Evolutionary conservation across 2,113 vertebrate genomes (phyloP), one percentile per base, ranked within the genome.

Genomic region (Clarias magur): DNA sequence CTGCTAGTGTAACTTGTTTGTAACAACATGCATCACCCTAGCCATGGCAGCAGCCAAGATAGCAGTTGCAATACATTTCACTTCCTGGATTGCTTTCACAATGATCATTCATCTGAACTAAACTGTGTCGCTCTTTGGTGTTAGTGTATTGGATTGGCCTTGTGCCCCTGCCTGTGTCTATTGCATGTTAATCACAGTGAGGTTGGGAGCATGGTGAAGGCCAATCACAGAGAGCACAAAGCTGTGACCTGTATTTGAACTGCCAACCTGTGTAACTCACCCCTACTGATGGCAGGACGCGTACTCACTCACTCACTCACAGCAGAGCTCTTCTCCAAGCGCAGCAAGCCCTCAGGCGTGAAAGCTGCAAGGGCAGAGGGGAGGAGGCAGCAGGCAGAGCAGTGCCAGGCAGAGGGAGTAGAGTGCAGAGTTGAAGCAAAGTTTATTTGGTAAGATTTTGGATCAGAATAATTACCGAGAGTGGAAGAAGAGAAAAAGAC

Each of bases 201-300:
- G 54, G 70, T 76, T 79, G 62, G 25, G 57, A 85, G 56, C 53
- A 70, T 10, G 65, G 21, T 38, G 6, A 27, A 82, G 60, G 73
- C 83, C 86, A 86, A 65, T 89, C 86, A 88, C 25, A 54, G 38
- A 57, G 56, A 79, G 83, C 56, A 86, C 87, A 90, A 87, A 48
- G 90, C 89, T 85, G 90, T 95, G 95, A 94, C 94, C 94, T 93
- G 91, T 89, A 62, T 91, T 94, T 95, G 95, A 96, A 95, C 95
- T 85, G 16, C n/a, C 86, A 93, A 95, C 93, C 94, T 94, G 91
- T 92, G 92, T 93, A 94, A 95, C 93, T 93, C 94, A 94, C 94
- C 93, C 92, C 88, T 94, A 93, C 95, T 95, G 94, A 94, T 93
- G 91, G 91, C 89, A 88, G 87, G 57, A 92, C 87, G 85, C 88